Conservation (phyloP, 2,113 vertebrate species). For the Silurus meridionalis region DNA sequence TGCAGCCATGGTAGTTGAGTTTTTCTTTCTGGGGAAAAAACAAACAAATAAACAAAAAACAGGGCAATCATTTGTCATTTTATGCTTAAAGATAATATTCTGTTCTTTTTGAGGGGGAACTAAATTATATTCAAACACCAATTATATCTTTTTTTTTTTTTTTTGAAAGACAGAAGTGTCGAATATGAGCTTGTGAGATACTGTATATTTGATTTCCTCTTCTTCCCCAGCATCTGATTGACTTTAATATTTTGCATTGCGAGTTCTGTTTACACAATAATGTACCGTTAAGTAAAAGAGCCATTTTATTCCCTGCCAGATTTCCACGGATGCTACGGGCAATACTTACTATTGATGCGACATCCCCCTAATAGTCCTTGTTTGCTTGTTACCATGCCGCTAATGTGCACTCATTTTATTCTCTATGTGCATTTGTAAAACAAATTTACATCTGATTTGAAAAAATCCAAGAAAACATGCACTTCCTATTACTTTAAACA, state of each 20-base stretch:
- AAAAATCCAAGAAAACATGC: neutral
- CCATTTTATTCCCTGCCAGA: slow-evolving; percentile 20
- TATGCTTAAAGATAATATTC: neutral
- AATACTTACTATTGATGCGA: slow-evolving; percentile 1
- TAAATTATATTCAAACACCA: neutral
- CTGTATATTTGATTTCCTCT: neutral
- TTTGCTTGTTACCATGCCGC: slow-evolving; percentile 2
- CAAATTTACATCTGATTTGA: slow-evolving; percentile 15
- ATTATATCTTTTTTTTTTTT: slow-evolving; percentile 9
- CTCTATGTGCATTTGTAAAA: neutral
- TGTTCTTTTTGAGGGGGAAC: neutral
- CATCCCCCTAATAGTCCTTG: slow-evolving; percentile 7
- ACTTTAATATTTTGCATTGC: neutral
- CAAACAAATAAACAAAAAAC: neutral
- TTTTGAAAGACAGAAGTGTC: neutral
- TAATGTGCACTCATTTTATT: slow-evolving; percentile 1
- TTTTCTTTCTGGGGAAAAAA: neutral
- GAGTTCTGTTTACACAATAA: slow-evolving; percentile 35
- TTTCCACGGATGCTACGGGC: slow-evolving; percentile 17
- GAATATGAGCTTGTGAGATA: neutral
- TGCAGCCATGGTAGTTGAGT: neutral
- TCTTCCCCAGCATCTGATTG: slow-evolving; percentile 1
- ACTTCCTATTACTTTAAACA: slow-evolving; percentile 9
- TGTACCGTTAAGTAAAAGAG: slow-evolving; percentile 25
- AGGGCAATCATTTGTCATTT: neutral